Conservation (phyloP, 2,888 invertebrate species). For the Muscina levida region DNA sequence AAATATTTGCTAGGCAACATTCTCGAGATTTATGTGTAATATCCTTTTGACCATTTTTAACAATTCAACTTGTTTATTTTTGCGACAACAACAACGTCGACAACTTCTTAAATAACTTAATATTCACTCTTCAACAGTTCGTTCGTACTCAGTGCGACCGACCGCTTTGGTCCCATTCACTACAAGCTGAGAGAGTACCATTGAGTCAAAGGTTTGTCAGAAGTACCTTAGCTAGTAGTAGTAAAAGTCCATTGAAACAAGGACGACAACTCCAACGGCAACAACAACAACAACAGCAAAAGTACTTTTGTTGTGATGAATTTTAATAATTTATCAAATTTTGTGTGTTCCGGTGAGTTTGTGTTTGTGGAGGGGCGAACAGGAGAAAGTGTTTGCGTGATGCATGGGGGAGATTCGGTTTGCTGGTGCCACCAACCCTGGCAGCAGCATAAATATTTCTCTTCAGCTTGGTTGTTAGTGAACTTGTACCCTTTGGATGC, state of each 20-base stretch:
- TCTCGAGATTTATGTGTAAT: conserved; percentile 40
- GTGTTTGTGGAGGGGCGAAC: background rate
- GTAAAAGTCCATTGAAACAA: conserved; percentile 33
- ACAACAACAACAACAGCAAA: conserved; percentile 4
- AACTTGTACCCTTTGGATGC: conserved; percentile 30
- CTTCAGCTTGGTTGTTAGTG: conserved; percentile 7
- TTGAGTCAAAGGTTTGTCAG: conserved; percentile 49
- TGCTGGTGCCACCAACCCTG: background rate
- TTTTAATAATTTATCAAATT: conserved; percentile 64
- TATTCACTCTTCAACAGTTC: conserved; percentile 38
- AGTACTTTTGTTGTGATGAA: conserved; percentile 55
- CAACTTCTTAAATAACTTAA: conserved; percentile 36
- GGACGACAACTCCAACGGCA: background rate
- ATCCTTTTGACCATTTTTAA: conserved; percentile 56
- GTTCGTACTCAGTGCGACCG: background rate
- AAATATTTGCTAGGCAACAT: conserved; percentile 23
- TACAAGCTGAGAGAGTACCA: conserved; percentile 21
- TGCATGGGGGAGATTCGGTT: conserved; percentile 5
- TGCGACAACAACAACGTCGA: background rate
- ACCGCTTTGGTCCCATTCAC: conserved; percentile 3
- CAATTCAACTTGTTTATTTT: conserved; percentile 47
- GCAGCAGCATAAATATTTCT: conserved; percentile 29
- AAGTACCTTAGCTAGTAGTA: conserved; percentile 37
- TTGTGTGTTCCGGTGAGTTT: background rate
- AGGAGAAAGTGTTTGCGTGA: background rate